A percentile compares a stretch with the other conserved stretches of the same genome.
Conservation (phyloP, 2,797 vertebrate genomes). For the Lates japonicus region DNA sequence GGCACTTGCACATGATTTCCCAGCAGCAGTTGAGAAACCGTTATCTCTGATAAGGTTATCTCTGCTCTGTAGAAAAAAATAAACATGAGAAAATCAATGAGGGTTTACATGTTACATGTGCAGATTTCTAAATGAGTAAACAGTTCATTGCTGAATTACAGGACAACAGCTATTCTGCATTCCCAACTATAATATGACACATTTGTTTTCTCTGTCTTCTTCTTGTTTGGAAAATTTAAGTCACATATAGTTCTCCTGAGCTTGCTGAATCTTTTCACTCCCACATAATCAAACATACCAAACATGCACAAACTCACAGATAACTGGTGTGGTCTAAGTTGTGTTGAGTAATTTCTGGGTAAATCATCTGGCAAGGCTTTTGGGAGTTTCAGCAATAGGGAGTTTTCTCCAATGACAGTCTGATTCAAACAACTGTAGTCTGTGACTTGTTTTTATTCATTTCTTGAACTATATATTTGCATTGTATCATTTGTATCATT, state of each 20-base stretch:
- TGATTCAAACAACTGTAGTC: background rate
- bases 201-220: background rate
- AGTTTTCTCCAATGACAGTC: background rate
- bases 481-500: too few species aligned
- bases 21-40: conserved; percentile 64
- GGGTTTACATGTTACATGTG: background rate
- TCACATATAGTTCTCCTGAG: background rate
- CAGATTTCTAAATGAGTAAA: background rate
- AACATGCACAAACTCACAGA: conserved; percentile 1
- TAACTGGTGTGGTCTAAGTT: background rate
- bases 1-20: conserved; percentile 44
- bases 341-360: conserved; percentile 5
- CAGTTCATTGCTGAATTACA: background rate
- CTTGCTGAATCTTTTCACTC: background rate
- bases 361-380: conserved; percentile 1
- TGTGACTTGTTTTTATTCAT: background rate
- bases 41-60: background rate
- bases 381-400: background rate
- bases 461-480: background rate
- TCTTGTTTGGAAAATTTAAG: background rate
- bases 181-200: too few species aligned
- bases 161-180: background rate
- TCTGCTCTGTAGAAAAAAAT: conserved; percentile 17
- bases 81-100: conserved; percentile 67
- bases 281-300: background rate